Percentiles rank a stretch among this genome's conserved stretches.
phyloP scores from a whole-genome alignment of 2,113 vertebrate species.

The Tychaedon coryphoeus region DNA sequence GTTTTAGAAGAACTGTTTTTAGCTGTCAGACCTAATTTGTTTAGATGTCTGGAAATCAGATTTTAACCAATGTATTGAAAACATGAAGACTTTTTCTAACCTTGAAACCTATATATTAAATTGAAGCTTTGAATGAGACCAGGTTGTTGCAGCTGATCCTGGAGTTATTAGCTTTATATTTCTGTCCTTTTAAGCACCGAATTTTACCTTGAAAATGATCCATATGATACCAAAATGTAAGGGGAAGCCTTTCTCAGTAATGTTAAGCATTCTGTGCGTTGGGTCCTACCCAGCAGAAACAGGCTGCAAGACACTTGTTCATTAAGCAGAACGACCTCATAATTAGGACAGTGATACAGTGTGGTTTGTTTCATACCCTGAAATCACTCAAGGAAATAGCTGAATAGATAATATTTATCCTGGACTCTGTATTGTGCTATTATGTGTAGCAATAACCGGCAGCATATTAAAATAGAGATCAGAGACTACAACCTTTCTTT shows the following conservation, averaged over 20 bases:
- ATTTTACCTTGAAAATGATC: constrained; percentile 57
- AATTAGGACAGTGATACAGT: constrained; percentile 68
- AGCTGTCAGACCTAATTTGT: not conserved
- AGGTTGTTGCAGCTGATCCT: not conserved
- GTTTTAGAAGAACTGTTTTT: not conserved
- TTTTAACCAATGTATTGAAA: constrained; percentile 27
- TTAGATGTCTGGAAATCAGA: constrained; percentile 19
- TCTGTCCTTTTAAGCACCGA: constrained; percentile 40
- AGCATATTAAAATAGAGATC: constrained; percentile 67
- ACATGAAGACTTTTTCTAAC: constrained; percentile 20
- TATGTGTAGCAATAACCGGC: constrained; percentile 52
- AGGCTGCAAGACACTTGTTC: constrained; percentile 56
- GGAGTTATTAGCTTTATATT: constrained; percentile 55
- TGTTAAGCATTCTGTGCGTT: constrained; percentile 62
- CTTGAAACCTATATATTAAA: constrained; percentile 47
- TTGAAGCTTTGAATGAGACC: constrained; percentile 21
- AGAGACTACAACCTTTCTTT: constrained; percentile 24
- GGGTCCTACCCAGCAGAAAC: constrained; percentile 50
- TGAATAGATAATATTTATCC: constrained; percentile 45
- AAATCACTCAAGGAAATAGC: constrained; percentile 62
- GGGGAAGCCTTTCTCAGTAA: constrained; percentile 24
- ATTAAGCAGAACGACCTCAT: constrained; percentile 60
- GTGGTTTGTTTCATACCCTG: constrained; percentile 46
- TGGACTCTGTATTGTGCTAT: constrained; percentile 25
- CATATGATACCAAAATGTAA: constrained; percentile 23